Base-by-base conservation (phyloP, 2,888 invertebrate species). In the Eristalinus aeneus region DNA sequence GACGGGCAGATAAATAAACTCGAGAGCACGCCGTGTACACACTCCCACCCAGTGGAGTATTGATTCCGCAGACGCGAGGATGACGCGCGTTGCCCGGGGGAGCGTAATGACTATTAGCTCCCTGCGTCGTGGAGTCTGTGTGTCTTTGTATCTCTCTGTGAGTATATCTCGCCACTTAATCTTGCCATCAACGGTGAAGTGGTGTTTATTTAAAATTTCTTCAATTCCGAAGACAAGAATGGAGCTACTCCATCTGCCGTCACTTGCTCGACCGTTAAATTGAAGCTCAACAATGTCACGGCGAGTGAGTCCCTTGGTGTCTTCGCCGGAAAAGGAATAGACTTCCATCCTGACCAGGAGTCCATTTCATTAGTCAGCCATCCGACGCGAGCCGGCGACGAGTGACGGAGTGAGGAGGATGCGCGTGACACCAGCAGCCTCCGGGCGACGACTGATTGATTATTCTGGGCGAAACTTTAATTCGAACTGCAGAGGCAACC, bases 241-340 rank as follows among this genome's bases (percentile, higher is more conserved):
- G 63, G 12, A 76, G 34, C 64, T 82, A 76, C 71, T 46, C 46
- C 46, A 46, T 61, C 54, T 31, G 69, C 20, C 60, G 39, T 11
- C 61, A 73, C 46, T 81, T 64, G 46, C 22, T 85, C 85, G 73
- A 73, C 77, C 73, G 64, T 73, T 74, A 86, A 86, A 86, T 86
- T 86, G 76, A 86, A 81, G 76, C 76, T 73, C 76, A 86, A 86
- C 81, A 86, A 81, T 77, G 85, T 81, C 77, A 64, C 46, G 72
- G 32, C 61, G 56, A 34, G 63, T 39, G 31, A 32, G 68, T 60
- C 46, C 63, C 16, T 16, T 16, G 39, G 0, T 12, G n/a, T 39
- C n/a, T 5, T 39, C 39, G n/a, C n/a, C 63, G 75, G 83, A 74
- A 77, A 34, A 23, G 34, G 32, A 39, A 11, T 60, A 67, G n/a